Conservation (phyloP, 2,113 vertebrate species). For the Oostethus manadensis region DNA sequence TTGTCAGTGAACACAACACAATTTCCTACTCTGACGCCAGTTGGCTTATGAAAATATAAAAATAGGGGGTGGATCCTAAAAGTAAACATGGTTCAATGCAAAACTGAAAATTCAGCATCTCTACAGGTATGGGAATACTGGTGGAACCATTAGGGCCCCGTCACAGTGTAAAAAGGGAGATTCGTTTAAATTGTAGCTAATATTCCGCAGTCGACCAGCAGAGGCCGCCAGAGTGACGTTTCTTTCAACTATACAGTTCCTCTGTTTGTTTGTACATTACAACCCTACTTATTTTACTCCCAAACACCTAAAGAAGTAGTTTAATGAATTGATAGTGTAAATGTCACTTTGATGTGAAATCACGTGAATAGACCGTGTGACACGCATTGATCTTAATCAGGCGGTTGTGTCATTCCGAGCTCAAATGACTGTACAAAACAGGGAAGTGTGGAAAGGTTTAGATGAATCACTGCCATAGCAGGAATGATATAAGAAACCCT, state of each 20-base stretch:
- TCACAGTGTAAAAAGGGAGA: too few relatives aligned
- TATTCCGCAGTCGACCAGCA: conserved; percentile 11
- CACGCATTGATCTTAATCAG: not conserved
- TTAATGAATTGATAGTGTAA: too few relatives aligned
- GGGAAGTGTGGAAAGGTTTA: conserved; percentile 14
- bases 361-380: too few relatives aligned
- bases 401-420: not conserved
- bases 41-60: not conserved
- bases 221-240: conserved; percentile 26
- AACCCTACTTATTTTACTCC: too few relatives aligned
- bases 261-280: not conserved
- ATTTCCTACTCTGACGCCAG: not conserved
- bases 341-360: not conserved
- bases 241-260: not conserved
- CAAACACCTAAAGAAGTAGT: too few relatives aligned
- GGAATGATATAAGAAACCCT: conserved; percentile 22
- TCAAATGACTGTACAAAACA: not conserved
- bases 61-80: not conserved
- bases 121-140: not conserved
- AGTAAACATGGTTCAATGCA: not conserved
- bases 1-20: not conserved
- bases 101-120: not conserved
- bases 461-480: conserved; percentile 28
- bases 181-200: not conserved
- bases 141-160: not conserved